Evolutionary conservation across 2,797 vertebrate genomes (phyloP), one percentile per base, ranked within the genome.

Genomic region (Enteromius argenteus): DNA sequence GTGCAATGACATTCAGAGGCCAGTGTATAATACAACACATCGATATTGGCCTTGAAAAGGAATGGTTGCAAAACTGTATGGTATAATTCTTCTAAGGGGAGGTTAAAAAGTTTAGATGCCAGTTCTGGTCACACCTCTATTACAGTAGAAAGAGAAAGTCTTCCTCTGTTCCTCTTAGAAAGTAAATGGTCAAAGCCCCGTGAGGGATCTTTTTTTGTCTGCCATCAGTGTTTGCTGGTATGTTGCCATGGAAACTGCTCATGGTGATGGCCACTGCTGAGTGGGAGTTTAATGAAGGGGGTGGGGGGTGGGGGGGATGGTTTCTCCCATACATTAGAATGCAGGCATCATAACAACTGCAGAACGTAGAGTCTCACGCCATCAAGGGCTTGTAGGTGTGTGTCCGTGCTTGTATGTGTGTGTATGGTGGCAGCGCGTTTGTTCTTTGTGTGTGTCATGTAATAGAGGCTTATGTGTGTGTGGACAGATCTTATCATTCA

Each of bases 171-270:
- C 74, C 69, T 74, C 49, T 75, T 75, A 66, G 82, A 89, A 79
- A 58, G 80, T 83, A 79, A 67, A 74, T 85, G 88, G 75, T 46
- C 80, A 88, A 84, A 86, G 80, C 85, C 88, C 82, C 68, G 23
- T 67, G 80, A 87, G 85, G 71, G 62, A 80, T 87, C 15, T 58
- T 51, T 72, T 78, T 71, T 79, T 74, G 77, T 86, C 89, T 80
- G 86, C 87, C 84, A 87, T 83, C 42, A 85, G 82, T 88, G 87
- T 88, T 90, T 87, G 89, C 86, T 86, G 85, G 83, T 75, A 86
- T 60, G 89, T 90, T 88, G 77, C 89, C 86, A 90, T 90, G 86
- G 89, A 87, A 88, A 90, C 89, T 90, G 85, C 78, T 86, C 84
- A 73, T 72, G 82, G 86, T 86, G 87, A 88, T 87, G 87, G 89